Base-by-base conservation (phyloP, 2,113 vertebrate genomes). In the Columba janthina region DNA sequence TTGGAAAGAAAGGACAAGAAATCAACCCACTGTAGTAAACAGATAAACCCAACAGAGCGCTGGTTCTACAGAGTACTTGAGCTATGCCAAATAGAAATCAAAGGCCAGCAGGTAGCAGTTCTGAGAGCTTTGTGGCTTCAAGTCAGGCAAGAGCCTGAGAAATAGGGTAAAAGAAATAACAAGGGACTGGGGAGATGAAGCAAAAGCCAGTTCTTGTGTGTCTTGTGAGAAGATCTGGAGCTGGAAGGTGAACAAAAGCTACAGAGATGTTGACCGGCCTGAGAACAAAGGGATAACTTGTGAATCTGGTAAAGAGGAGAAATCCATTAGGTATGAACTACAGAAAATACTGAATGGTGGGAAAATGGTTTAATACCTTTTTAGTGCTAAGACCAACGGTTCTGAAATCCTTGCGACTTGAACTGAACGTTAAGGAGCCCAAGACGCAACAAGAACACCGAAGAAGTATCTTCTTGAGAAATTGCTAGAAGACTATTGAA, bases 241-340 rank as follows among this genome's bases (percentile, higher is more conserved):
- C 62, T 58, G 26, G 13, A 42, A 42, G 26, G 50, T 0, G 1
- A 64, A 51, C 0, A 0, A 42, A 62, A 64, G 64, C 50, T 57
- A 40, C 34, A 42, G 40, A 51, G 15, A 19, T 17, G 26, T 38
- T 81, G 36, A 57, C 11, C 32, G 42, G 42, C 22, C 31, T 17
- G 36, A 81, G 26, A 57, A 36, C 34, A 75, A 56, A 44, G 34
- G 26, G 10, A 17, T 3, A 46, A 14, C 15, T 20, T 20, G 18
- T 36, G 8, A 57, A 62, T 20, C 28, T 29, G 62, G 15, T 15
- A 36, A 60, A 54, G 61, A 34, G 38, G 11, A 40, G 16, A 66
- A 73, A 42, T 38, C 34, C 44, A 15, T 29, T 50, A 62, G 9
- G 54, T 42, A 28, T 15, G 18, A 75, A 44, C 48, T 17, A 44